These are phyloP conservation scores for Zelostemma sp. DNA, from an alignment of 1,140 invertebrate species.

Conservation along the genomic window DNA sequence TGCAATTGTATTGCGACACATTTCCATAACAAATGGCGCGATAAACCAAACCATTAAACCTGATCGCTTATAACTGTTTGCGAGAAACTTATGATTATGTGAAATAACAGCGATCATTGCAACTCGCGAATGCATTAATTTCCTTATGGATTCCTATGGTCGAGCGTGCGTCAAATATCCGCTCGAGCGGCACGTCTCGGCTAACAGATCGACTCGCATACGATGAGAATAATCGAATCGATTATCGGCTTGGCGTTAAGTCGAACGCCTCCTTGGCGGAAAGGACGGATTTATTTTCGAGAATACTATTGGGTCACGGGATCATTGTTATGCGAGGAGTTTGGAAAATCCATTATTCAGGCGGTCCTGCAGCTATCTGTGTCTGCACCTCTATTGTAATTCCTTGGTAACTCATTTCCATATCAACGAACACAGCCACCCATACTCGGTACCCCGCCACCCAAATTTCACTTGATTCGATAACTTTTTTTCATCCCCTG, in stretches of 20 bases:
- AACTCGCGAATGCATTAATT: constrained; percentile 11
- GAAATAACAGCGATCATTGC: not conserved
- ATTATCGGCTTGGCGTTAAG: constrained; percentile 30
- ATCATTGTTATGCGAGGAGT: constrained; percentile 63
- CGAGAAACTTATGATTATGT: constrained; percentile 10
- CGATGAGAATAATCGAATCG: constrained; percentile 27
- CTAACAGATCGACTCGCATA: constrained; percentile 4
- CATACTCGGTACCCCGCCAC: constrained; percentile 15
- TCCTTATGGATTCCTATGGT: constrained; percentile 18
- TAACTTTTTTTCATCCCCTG: constrained; percentile 16
- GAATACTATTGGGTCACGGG: constrained; percentile 58
- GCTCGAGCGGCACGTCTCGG: constrained; percentile 8
- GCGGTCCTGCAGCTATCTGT: constrained; percentile 55
- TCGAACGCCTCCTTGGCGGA: constrained; percentile 31
- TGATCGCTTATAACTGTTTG: constrained; percentile 7
- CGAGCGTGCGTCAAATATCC: constrained; percentile 16
- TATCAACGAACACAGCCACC: constrained; percentile 55
- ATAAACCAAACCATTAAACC: constrained; percentile 8
- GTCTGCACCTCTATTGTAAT: constrained; percentile 60
- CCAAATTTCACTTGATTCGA: constrained; percentile 38
- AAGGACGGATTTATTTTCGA: constrained; percentile 57
- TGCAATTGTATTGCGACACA: constrained; percentile 2
- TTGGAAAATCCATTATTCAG: constrained; percentile 63
- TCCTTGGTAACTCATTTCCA: constrained; percentile 62
- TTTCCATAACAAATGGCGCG: constrained; percentile 2